Evolutionary conservation across 2,797 vertebrate genomes (phyloP).

Genomic region (Acanthopagrus latus): DNA sequence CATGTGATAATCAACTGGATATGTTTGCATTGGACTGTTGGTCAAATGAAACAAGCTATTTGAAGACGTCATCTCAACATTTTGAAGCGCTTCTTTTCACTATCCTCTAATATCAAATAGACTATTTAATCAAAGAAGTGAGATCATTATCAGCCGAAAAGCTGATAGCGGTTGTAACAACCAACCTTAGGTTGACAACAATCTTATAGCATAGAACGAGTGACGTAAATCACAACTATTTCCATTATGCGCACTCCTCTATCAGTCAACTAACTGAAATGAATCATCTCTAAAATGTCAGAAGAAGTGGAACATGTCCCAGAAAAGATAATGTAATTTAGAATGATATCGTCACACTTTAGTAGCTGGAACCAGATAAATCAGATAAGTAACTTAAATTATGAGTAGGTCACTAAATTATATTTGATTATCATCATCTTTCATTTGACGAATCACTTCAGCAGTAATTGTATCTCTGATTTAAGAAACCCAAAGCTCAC

Average conservation of each 20-base stretch:
- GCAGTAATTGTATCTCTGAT: background rate
- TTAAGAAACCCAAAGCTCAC: background rate
- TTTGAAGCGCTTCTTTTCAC: background rate
- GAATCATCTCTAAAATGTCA: background rate
- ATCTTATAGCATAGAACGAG: background rate
- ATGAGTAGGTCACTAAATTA: background rate
- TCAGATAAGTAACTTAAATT: background rate
- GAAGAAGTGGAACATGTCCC: background rate
- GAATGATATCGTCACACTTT: background rate
- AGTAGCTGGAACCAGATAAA: background rate
- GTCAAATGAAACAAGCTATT: background rate
- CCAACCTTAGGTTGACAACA: background rate
- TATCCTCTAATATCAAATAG: background rate
- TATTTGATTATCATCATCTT: background rate
- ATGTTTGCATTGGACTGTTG: background rate
- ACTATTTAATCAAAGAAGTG: background rate
- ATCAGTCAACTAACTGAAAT: background rate
- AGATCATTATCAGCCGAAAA: background rate
- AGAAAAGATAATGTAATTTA: background rate
- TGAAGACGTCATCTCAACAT: background rate
- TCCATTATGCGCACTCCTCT: background rate
- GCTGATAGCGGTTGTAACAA: background rate
- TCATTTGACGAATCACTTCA: background rate
- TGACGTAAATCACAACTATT: background rate
- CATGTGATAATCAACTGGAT: background rate